phyloP scores from a whole-genome alignment of 2,797 vertebrate genomes.

The Peromyscus aztecus region DNA sequence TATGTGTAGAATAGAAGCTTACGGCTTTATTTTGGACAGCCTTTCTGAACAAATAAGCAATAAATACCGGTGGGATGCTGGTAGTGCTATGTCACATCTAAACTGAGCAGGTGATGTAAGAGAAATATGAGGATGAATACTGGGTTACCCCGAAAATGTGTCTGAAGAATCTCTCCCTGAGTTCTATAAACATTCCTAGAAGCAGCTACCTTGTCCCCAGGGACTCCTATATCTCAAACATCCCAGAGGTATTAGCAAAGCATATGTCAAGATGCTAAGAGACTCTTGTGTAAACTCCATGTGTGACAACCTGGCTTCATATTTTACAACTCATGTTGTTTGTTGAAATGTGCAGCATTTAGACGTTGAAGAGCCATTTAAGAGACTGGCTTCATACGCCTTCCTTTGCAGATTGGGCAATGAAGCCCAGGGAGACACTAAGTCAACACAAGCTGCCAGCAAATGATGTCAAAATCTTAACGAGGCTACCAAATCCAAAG shows the following conservation, averaged over 20 bases:
- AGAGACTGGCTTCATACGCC: neutral
- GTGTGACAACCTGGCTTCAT: neutral
- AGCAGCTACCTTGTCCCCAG: neutral
- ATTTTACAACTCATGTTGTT: conserved; percentile 29
- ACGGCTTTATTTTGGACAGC: neutral
- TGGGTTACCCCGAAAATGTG: neutral
- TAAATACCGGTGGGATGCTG: neutral
- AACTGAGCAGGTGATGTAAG: neutral
- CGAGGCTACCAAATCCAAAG: neutral
- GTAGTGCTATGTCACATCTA: neutral
- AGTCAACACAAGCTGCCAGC: neutral
- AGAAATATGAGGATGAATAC: neutral
- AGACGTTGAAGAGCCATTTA: neutral
- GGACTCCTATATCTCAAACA: neutral
- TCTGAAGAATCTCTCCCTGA: neutral
- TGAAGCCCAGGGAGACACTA: neutral
- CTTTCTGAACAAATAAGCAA: neutral
- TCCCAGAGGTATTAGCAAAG: neutral
- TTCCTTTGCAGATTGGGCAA: neutral
- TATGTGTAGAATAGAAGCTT: neutral
- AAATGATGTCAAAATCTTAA: neutral
- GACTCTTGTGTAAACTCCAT: neutral
- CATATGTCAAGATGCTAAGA: neutral
- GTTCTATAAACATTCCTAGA: conserved; percentile 7
- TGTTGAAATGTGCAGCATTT: neutral